phyloP scores from a whole-genome alignment of 2,888 invertebrate genomes.

The Hetaerina titia region DNA sequence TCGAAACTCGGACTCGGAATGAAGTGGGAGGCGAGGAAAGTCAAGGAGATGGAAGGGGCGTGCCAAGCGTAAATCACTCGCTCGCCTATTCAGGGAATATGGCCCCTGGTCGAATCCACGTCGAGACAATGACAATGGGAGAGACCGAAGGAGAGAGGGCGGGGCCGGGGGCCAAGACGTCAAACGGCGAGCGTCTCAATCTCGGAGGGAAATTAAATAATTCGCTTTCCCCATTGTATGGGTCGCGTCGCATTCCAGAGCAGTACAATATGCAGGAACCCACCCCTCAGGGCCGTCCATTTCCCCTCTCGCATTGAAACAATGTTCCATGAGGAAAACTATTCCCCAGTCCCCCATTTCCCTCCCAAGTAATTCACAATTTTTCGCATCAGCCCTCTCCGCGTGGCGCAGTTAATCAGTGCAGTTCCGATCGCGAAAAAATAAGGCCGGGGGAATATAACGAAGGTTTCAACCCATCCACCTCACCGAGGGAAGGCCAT shows the following conservation, averaged over 20 bases:
- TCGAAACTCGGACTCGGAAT: not conserved
- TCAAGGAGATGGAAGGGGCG: not conserved
- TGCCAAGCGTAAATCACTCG: not conserved
- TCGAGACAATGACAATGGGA: not conserved
- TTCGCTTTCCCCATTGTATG: conserved; percentile 14
- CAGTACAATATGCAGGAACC: not conserved
- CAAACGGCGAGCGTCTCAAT: not conserved
- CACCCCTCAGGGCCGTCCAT: too few relatives aligned
- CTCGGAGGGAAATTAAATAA: not conserved
- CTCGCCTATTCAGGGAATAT: not conserved
- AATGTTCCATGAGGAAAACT: not conserved
- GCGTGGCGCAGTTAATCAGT: not conserved
- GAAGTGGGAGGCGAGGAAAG: not conserved
- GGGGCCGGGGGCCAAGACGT: not conserved
- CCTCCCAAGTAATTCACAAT: not conserved
- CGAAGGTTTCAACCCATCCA: too few relatives aligned
- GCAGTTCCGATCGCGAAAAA: not conserved
- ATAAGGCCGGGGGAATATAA: too few relatives aligned
- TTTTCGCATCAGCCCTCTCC: not conserved
- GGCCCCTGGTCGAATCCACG: not conserved
- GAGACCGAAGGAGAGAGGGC: not conserved
- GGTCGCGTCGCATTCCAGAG: not conserved
- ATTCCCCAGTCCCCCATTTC: not conserved
- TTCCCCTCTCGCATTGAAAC: not conserved
- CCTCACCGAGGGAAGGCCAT: too few relatives aligned